Percentiles rank a stretch among this genome's conserved stretches.
phyloP scores from a whole-genome alignment of 2,113 vertebrate genomes.

The Macrotus californicus region DNA sequence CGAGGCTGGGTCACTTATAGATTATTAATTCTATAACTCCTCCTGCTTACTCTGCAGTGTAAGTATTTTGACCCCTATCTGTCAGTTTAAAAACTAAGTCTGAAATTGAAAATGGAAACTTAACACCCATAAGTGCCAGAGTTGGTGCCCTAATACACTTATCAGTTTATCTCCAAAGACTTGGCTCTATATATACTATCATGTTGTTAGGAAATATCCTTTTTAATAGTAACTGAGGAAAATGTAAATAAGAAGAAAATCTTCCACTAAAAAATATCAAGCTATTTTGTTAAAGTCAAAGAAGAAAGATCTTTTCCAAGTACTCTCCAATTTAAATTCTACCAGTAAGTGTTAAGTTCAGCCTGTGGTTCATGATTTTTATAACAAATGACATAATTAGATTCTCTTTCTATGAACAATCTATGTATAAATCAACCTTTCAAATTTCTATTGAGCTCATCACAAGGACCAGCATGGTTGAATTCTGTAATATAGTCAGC shows the following conservation, averaged over 20 bases:
- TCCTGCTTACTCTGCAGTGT: background rate
- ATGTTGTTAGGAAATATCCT: background rate
- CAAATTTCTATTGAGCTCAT: slow-evolving; percentile 1
- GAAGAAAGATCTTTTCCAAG: background rate
- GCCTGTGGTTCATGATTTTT: background rate
- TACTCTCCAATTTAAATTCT: background rate
- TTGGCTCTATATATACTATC: background rate
- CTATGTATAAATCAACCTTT: background rate
- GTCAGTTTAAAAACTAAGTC: background rate
- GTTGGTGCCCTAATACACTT: background rate
- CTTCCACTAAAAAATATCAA: background rate
- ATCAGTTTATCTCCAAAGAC: background rate
- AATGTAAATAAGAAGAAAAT: background rate
- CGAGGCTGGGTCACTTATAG: background rate
- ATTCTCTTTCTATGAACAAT: background rate
- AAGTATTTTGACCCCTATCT: background rate
- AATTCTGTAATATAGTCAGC: background rate
- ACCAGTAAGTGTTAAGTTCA: background rate
- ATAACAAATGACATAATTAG: slow-evolving; percentile 3
- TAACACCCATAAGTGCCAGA: background rate
- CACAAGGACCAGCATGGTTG: background rate
- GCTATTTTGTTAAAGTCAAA: slow-evolving; percentile 12
- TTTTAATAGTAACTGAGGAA: background rate
- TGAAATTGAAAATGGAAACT: background rate
- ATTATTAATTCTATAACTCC: background rate